Evolutionary conservation across 2,113 vertebrate genomes (phyloP), one percentile per base, ranked within the genome.

Genomic region (Stigmatopora nigra): DNA sequence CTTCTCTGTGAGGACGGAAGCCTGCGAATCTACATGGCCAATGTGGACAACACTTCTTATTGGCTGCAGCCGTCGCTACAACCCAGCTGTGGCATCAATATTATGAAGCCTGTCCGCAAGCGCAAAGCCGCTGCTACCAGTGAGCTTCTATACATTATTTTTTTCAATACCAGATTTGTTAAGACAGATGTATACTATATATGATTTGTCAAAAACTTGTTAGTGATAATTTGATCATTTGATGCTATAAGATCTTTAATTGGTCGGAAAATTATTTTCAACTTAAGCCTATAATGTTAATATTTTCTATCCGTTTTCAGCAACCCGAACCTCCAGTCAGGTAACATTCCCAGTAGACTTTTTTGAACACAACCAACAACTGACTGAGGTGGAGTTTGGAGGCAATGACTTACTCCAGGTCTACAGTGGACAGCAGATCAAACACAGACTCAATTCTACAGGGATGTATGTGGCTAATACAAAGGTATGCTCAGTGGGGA

Each of bases 381-480:
- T 99, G 66, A 97, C 95, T 0, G 97, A 99, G 1, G 94, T 99
- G 72, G 97, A 99, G 81, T 99, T 98, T 4, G 96, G 97, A 0
- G 97, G 97, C 36, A 98, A 98, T 11, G 97, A 99, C 78, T 91
- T 99, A 66, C 87, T 99, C 67, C 97, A 99, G 83, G 94, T 99
- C 66, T 99, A 99, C 82, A 98, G 99, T 0, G 96, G 94, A 35
- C 96, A 98, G 80, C 97, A 99, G 89, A 98, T 99, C 70, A 99
- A 98, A 86, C 97, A 99, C 84, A 91, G 96, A 1, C 94, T 99
- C 73, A 99, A 98, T 72, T 98, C 97, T 70, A 96, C 96, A 0
- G 96, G 96, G 88, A 98, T 99, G 96, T 99, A 99, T 22, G 96
- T 99, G 84, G 97, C 97, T 76, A 99, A 94, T 90, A 99, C 97